Conservation (phyloP, 2,113 vertebrate genomes). For the Alethe diademata region DNA sequence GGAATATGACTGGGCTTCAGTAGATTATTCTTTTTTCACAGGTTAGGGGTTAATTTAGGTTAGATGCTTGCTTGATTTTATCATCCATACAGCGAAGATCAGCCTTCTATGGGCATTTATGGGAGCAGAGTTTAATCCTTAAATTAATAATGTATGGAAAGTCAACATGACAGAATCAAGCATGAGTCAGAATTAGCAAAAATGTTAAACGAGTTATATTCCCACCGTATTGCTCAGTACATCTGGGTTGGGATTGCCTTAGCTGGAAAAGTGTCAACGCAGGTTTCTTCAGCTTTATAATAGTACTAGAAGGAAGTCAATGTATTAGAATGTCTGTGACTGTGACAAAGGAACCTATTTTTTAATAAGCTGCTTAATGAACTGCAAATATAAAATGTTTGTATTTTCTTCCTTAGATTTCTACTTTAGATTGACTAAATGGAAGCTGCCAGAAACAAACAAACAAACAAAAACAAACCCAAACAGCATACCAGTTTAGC, state of each 20-base stretch:
- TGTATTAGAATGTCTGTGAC: background rate
- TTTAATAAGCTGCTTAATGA: background rate
- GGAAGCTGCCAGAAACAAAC: background rate
- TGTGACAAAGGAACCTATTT: background rate
- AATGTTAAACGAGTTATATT: background rate
- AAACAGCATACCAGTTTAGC: background rate
- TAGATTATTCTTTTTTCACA: background rate
- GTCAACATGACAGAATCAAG: background rate
- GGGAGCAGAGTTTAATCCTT: background rate
- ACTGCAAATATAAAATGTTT: background rate
- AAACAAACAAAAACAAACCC: background rate
- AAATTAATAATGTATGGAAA: background rate
- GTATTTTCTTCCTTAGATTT: background rate
- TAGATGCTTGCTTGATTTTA: background rate
- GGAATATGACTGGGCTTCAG: background rate
- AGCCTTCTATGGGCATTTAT: background rate
- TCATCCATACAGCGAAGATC: background rate
- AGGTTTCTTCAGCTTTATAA: background rate
- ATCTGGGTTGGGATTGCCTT: background rate
- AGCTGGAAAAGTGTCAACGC: background rate
- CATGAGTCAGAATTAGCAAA: background rate
- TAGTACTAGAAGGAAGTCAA: background rate
- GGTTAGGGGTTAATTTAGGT: background rate
- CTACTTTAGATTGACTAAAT: background rate
- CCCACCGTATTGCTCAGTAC: background rate